phyloP scores from a whole-genome alignment of 2,888 invertebrate genomes.

The Philaethria dido region DNA sequence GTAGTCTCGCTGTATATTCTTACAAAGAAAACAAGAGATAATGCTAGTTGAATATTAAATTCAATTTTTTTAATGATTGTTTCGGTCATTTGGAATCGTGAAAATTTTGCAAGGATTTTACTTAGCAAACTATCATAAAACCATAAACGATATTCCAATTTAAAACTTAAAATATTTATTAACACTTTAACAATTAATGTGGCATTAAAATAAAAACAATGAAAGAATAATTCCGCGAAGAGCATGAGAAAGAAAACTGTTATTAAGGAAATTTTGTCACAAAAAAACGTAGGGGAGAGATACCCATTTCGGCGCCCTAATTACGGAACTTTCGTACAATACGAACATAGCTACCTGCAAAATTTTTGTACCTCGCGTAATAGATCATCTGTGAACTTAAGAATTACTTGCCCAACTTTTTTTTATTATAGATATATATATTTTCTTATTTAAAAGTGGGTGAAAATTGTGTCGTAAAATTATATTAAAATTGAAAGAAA shows the following conservation, averaged over 20 bases:
- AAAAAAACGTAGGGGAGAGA: conserved; percentile 45
- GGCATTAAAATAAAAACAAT: conserved; percentile 42
- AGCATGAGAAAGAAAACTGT: conserved; percentile 41
- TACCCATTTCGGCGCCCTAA: conserved; percentile 46
- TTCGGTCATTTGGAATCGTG: no score
- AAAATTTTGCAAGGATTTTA: no score
- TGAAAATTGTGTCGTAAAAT: conserved; percentile 20
- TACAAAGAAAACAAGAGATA: no score
- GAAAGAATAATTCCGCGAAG: conserved; percentile 39
- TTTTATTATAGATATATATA: conserved; percentile 33
- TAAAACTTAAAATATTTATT: conserved; percentile 13
- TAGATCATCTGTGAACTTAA: conserved; percentile 45
- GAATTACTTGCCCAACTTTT: conserved; percentile 42
- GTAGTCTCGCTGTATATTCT: no score
- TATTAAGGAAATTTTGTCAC: conserved; percentile 46
- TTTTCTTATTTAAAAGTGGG: conserved; percentile 20
- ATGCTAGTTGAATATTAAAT: no score
- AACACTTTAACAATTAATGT: conserved; percentile 30
- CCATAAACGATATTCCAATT: background rate
- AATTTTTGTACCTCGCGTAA: conserved; percentile 44
- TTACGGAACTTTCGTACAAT: conserved; percentile 47
- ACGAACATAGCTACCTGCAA: conserved; percentile 43
- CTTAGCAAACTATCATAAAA: no score
- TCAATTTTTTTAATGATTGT: no score
- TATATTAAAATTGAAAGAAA: conserved; percentile 23